phyloP scores from a whole-genome alignment of 2,113 vertebrate genomes.

The Camelus dromedarius region DNA sequence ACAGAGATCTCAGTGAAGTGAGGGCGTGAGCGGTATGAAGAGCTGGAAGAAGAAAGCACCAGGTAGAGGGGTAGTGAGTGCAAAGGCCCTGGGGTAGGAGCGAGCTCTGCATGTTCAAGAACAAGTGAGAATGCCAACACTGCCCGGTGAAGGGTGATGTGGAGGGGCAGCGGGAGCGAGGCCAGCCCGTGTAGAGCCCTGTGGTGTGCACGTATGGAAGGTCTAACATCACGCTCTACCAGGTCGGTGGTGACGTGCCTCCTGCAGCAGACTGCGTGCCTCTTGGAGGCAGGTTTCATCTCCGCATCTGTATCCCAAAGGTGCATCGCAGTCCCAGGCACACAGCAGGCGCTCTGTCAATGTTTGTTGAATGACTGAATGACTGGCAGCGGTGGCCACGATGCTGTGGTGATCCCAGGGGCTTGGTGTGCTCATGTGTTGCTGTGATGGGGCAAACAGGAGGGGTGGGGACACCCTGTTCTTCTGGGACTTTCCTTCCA shows the following conservation, averaged over 20 bases:
- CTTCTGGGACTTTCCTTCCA: neutral
- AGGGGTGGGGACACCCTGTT: neutral
- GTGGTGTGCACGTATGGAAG: neutral
- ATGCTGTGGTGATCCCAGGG: too few relatives aligned
- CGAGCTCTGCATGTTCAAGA: neutral
- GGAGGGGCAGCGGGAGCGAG: neutral
- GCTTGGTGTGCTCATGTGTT: neutral
- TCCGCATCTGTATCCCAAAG: neutral
- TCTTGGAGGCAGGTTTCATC: neutral
- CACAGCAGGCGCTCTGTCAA: accelerated
- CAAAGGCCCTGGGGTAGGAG: neutral
- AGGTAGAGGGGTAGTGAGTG: neutral
- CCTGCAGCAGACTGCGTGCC: neutral
- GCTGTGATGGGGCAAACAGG: too few relatives aligned
- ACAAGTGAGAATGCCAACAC: accelerated
- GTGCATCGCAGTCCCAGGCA: neutral
- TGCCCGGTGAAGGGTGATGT: neutral
- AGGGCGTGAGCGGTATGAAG: neutral
- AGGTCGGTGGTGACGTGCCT: neutral
- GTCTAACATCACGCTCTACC: neutral
- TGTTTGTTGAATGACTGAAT: neutral
- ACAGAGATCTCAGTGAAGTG: neutral
- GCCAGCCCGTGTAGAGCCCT: neutral
- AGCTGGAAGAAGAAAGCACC: neutral
- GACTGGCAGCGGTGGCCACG: accelerated